These are phyloP conservation scores for Gavialis gangeticus DNA, from an alignment of 2,113 vertebrate species.

Conservation along the genomic window DNA sequence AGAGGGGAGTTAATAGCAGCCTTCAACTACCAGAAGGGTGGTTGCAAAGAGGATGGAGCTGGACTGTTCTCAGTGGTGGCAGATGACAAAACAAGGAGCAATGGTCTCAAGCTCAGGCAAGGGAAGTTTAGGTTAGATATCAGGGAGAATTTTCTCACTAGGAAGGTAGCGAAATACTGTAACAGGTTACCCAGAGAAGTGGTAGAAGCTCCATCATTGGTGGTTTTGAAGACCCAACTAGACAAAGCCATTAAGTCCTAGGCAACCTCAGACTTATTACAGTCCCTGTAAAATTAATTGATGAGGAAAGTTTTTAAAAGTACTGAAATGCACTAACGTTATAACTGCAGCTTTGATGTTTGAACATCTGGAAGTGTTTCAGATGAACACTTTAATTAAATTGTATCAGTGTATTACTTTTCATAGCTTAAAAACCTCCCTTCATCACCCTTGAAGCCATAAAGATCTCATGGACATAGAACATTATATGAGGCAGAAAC, in stretches of 20 bases:
- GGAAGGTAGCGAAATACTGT: too few relatives aligned
- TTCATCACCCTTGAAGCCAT: neutral
- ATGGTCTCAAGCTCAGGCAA: too few relatives aligned
- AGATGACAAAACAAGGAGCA: too few relatives aligned
- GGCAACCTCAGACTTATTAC: neutral
- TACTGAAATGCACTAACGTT: neutral
- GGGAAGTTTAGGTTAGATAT: too few relatives aligned
- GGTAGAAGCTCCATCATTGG: too few relatives aligned
- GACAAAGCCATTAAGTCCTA: neutral
- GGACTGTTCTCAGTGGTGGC: too few relatives aligned
- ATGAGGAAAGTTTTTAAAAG: neutral
- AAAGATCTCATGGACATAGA: neutral
- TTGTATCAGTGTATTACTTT: neutral
- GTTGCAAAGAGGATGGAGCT: too few relatives aligned
- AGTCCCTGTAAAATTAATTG: neutral
- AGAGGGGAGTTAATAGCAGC: too few relatives aligned
- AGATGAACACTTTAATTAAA: constrained; percentile 30
- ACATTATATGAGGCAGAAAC: neutral
- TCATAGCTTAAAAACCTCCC: constrained; percentile 19
- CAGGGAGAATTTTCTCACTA: too few relatives aligned
- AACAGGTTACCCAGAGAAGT: too few relatives aligned
- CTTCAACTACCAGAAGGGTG: too few relatives aligned
- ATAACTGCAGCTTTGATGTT: neutral
- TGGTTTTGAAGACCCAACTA: too few relatives aligned
- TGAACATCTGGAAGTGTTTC: neutral